Conservation (phyloP, 2,888 invertebrate genomes). For the Chorisops tibialis region DNA sequence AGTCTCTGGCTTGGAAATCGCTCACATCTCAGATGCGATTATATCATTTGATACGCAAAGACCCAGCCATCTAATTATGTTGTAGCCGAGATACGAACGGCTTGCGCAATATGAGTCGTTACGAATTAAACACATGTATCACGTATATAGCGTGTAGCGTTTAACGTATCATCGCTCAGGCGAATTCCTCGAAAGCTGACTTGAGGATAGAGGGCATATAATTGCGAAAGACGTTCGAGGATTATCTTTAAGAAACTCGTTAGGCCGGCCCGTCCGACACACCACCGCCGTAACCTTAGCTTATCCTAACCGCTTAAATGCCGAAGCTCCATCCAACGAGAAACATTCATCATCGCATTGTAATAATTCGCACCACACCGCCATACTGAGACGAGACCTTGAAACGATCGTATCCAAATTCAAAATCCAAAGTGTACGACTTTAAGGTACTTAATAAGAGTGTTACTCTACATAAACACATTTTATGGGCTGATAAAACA, state of each 20-base stretch:
- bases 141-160: no score
- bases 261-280: no score
- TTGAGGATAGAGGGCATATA: not conserved
- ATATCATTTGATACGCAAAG: conserved; percentile 8
- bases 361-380: no score
- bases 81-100: not conserved
- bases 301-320: no score
- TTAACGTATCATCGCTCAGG: not conserved
- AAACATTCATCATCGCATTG: no score
- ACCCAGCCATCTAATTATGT: conserved; percentile 1
- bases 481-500: conserved; percentile 9
- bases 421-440: not conserved
- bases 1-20: no score
- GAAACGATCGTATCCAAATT: conserved; percentile 5
- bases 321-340: no score
- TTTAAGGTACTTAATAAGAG: not conserved
- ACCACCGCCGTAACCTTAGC: no score
- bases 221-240: not conserved
- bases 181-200: conserved; percentile 6
- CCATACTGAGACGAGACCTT: not conserved
- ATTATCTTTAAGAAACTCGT: conserved; percentile 8
- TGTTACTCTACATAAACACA: not conserved
- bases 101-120: conserved; percentile 8
- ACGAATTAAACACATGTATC: not conserved
- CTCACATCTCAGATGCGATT: not conserved